These are phyloP conservation scores for Cacoxenus indagator DNA, from an alignment of 2,888 invertebrate species.

Conservation along the genomic window DNA sequence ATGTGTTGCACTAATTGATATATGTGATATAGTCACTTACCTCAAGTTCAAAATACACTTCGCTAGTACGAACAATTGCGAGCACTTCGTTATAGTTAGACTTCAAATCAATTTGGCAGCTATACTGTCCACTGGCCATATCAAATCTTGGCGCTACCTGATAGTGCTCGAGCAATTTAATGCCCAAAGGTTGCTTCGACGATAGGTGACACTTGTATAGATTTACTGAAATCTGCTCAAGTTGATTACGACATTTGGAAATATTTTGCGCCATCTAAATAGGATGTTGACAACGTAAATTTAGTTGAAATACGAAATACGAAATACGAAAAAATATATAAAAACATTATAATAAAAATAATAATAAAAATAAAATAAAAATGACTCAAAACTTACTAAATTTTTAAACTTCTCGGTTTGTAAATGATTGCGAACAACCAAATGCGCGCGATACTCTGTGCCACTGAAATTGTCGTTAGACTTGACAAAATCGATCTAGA, in stretches of 20 bases:
- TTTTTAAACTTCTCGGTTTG: constrained; percentile 70
- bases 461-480: constrained; percentile 70
- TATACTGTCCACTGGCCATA: constrained; percentile 60
- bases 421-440: constrained; percentile 69
- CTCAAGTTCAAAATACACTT: constrained; percentile 67
- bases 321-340: not conserved
- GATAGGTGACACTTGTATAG: constrained; percentile 65
- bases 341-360: constrained; percentile 7
- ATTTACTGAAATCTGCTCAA: constrained; percentile 59
- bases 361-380: not conserved
- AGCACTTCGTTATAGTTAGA: constrained; percentile 64
- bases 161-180: constrained; percentile 61
- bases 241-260: constrained; percentile 62
- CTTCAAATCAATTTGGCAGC: constrained; percentile 64
- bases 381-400: constrained; percentile 58
- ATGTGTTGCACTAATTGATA: no score
- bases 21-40: no score
- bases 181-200: constrained; percentile 60
- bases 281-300: constrained; percentile 9
- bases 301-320: not conserved
- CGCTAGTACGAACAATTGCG: constrained; percentile 63
- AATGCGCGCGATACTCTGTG: constrained; percentile 63
- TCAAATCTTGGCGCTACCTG: constrained; percentile 65
- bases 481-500: constrained; percentile 69
- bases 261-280: constrained; percentile 66